Base-by-base conservation (phyloP, 2,113 vertebrate genomes). In the Eolophus roseicapilla region DNA sequence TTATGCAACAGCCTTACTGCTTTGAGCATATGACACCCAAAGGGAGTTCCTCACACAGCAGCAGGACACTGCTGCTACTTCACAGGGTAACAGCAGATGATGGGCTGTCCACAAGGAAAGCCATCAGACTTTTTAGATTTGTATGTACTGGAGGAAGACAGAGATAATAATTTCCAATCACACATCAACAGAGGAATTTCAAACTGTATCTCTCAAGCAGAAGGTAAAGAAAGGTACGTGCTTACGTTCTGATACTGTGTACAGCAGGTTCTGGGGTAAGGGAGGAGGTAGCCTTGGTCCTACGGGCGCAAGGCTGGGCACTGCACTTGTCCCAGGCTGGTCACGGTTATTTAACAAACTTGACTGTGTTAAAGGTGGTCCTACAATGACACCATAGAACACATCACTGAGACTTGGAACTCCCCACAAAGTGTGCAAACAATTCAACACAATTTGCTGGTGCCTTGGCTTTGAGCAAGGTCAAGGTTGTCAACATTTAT, bases 181-280 rank as follows among this genome's bases (percentile, higher is more conserved):
- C 47, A 28, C 37, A 75, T 37, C 41, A 76, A 50, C 13, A 87
- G 27, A 93, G 53, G 28, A 47, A 60, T 65, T 28, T 7, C 3
- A 11, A 33, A 31, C 9, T 13, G 14, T 14, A 4, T 6, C 23
- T 44, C 3, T 17, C 20, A 5, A 35, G 13, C 11, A 64, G 29
- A 65, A 65, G 25, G 68, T 4, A 52, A 68, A 33, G 24, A 88
- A 96, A 92, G 87, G 92, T 46, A 87, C 82, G 50, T 97, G 97
- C 99, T 99, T 99, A 99, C 99, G 99, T 99, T 99, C 99, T 93
- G 99, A 99, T 91, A 99, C 98, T 90, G 98, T 98, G 83, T 99
- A 99, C 94, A 99, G 99, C 82, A 99, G 99, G 96, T 99, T 99
- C 96, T 99, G 98, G 94, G 98, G 98, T 86, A 98, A 96, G 84